Conservation (phyloP, 2,113 vertebrate species). For the Scopus umbretta region DNA sequence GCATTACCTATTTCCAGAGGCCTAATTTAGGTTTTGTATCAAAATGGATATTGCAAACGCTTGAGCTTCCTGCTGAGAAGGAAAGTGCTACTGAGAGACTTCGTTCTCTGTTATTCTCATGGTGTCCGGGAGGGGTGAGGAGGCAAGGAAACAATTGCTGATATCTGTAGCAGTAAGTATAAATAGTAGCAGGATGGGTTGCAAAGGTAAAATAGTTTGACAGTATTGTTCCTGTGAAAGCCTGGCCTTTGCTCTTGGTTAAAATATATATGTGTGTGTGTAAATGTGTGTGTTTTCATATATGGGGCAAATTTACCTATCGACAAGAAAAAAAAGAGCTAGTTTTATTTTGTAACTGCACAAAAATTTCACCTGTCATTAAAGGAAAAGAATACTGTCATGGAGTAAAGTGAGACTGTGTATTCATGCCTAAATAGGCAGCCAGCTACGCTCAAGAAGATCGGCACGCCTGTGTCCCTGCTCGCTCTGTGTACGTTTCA, state of each 20-base stretch:
- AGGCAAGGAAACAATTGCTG: constrained; percentile 45
- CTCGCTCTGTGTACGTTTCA: not conserved
- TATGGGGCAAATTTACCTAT: not conserved
- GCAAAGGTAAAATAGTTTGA: constrained; percentile 15
- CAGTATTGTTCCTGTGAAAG: not conserved
- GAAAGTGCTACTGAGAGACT: constrained; percentile 67
- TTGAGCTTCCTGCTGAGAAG: constrained; percentile 71
- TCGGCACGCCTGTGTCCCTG: not conserved
- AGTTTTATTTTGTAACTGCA: not conserved
- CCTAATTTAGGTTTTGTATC: constrained; percentile 79
- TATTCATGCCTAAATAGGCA: not conserved
- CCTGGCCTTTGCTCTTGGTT: constrained; percentile 25
- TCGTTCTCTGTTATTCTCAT: constrained; percentile 21
- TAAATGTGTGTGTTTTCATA: not conserved
- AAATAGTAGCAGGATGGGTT: constrained; percentile 1
- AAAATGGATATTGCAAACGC: constrained; percentile 77
- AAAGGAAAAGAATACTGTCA: not conserved
- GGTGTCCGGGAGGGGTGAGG: constrained; percentile 52
- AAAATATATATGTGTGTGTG: not conserved
- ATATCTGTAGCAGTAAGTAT: not conserved
- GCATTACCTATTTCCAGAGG: constrained; percentile 80
- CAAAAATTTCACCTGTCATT: not conserved
- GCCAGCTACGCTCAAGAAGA: not conserved
- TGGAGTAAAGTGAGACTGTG: not conserved
- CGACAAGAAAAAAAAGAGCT: not conserved